Evolutionary conservation across 1,140 invertebrate genomes (phyloP).

Genomic region (Drosophila albomicans): DNA sequence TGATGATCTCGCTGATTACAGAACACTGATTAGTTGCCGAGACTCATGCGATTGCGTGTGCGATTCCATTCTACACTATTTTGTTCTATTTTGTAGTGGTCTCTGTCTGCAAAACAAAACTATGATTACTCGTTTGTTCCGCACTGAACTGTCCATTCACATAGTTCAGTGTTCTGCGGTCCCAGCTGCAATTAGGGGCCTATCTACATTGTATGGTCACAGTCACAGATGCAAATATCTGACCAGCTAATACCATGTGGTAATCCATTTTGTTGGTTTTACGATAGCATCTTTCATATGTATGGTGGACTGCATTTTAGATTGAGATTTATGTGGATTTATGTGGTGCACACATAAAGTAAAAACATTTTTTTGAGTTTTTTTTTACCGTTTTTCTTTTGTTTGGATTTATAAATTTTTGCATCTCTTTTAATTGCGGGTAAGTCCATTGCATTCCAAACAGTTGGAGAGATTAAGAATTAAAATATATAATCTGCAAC

Average conservation of each 20-base stretch:
- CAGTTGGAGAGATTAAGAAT: not conserved
- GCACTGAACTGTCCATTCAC: not conserved
- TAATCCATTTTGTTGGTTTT: constrained; percentile 39
- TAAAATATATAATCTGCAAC: not conserved
- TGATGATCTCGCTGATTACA: constrained; percentile 63
- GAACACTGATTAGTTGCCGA: constrained; percentile 70
- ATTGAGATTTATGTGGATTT: constrained; percentile 75
- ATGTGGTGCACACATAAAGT: constrained; percentile 19
- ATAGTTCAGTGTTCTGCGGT: constrained; percentile 13
- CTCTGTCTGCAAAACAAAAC: not conserved
- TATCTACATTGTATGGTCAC: constrained; percentile 57
- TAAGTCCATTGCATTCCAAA: not conserved
- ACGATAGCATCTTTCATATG: constrained; percentile 42
- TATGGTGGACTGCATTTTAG: constrained; percentile 57
- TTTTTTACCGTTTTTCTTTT: constrained; percentile 11
- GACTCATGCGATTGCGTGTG: constrained; percentile 69
- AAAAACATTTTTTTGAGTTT: constrained; percentile 11
- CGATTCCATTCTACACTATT: constrained; percentile 27
- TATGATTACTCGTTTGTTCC: not conserved
- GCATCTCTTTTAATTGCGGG: not conserved
- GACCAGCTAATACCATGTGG: constrained; percentile 17
- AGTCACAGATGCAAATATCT: constrained; percentile 38
- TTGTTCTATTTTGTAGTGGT: not conserved
- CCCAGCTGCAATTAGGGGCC: constrained; percentile 55
- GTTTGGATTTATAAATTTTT: not conserved